Evolutionary conservation across 2,113 vertebrate species (phyloP).

Genomic region (Motacilla alba): DNA sequence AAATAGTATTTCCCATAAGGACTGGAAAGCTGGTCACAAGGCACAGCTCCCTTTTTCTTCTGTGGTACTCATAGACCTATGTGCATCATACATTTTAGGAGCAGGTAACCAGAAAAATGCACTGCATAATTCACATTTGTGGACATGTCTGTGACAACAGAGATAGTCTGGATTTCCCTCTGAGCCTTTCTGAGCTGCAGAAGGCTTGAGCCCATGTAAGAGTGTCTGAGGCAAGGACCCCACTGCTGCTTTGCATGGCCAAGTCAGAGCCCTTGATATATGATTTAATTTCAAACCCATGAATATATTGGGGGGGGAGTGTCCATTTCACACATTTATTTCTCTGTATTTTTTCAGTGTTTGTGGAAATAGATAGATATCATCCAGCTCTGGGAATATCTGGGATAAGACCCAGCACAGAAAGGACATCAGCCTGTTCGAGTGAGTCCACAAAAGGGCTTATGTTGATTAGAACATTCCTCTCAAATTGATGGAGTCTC

Average conservation of each 20-base stretch:
- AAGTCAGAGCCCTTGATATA: neutral
- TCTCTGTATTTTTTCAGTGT: neutral
- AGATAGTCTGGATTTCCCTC: neutral
- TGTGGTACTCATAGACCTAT: neutral
- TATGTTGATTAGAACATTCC: neutral
- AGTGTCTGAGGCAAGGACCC: neutral
- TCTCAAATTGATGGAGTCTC: neutral
- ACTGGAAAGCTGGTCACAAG: neutral
- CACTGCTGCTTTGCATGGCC: rapidly evolving
- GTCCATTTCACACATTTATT: neutral
- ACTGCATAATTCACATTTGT: neutral
- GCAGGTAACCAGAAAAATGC: neutral
- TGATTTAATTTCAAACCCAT: neutral
- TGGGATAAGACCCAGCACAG: neutral
- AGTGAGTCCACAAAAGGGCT: neutral
- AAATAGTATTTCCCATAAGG: neutral
- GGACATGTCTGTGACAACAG: neutral
- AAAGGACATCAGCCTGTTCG: neutral
- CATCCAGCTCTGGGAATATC: neutral
- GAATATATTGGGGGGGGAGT: neutral
- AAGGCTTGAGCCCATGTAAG: neutral
- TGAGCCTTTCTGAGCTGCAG: neutral
- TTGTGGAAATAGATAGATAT: neutral
- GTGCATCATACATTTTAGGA: neutral
- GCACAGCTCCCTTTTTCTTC: neutral